These are phyloP conservation scores for Aphis gossypii DNA, from an alignment of 1,140 invertebrate genomes.

Conservation along the genomic window DNA sequence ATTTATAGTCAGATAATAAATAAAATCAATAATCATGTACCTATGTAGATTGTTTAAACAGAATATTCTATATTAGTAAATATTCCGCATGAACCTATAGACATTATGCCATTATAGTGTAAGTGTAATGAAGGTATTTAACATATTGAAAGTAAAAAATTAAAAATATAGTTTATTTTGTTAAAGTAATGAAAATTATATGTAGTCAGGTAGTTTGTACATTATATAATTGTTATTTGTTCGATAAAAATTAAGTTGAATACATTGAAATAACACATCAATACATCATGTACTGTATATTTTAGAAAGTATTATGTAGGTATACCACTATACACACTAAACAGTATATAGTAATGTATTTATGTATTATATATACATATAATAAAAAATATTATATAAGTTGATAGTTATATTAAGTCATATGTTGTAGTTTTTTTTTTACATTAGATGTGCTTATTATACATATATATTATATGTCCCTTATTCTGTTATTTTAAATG, in stretches of 20 bases:
- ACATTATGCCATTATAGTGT: not conserved
- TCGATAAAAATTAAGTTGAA: not conserved
- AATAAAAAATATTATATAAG: not conserved
- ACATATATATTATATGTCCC: no score
- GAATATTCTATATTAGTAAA: not conserved
- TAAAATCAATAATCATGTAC: not conserved
- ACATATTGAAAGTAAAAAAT: not conserved
- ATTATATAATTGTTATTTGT: not conserved
- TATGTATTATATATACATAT: not conserved
- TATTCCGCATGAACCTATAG: not conserved
- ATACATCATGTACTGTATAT: not conserved
- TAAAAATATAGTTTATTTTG: not conserved
- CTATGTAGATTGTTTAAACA: not conserved
- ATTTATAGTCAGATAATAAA: not conserved
- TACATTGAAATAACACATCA: not conserved
- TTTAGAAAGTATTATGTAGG: not conserved
- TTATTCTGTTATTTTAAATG: not conserved
- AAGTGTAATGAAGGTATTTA: no score
- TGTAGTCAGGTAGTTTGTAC: not conserved
- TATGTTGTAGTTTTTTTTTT: not conserved
- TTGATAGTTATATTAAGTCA: no score
- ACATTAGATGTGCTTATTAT: not conserved
- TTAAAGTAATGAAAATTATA: not conserved
- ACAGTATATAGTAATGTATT: slow-evolving; percentile 6
- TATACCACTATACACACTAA: not conserved